A percentile compares a stretch with the other conserved stretches of the same genome.
Evolutionary conservation across 1,140 invertebrate species (phyloP).

Genomic region (Drosophila saltans): DNA sequence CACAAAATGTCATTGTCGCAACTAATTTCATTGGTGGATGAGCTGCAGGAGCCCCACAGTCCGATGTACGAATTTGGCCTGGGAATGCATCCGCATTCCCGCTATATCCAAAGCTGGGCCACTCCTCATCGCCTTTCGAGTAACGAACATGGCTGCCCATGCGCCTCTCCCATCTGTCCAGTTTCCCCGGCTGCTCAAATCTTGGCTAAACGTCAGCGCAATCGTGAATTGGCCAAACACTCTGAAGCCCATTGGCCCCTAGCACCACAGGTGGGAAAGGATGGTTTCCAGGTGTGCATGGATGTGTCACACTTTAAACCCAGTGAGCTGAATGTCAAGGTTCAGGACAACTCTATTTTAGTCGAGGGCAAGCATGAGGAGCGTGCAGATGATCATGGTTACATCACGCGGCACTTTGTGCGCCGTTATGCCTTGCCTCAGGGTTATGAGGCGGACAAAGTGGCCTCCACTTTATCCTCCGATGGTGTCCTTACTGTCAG

Average conservation of each 20-base stretch:
- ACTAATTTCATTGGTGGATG: slow-evolving; percentile 58
- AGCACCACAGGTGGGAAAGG: slow-evolving; percentile 56
- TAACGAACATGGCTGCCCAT: slow-evolving; percentile 50
- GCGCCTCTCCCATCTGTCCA: slow-evolving; percentile 52
- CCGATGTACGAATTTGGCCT: slow-evolving; percentile 62
- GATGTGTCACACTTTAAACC: slow-evolving; percentile 89
- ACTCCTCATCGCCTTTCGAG: slow-evolving; percentile 18
- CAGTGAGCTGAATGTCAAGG: slow-evolving; percentile 90
- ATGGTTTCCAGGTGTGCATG: slow-evolving; percentile 85
- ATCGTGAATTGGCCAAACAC: slow-evolving; percentile 42
- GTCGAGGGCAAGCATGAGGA: slow-evolving; percentile 89
- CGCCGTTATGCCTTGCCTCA: slow-evolving; percentile 88
- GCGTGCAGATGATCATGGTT: slow-evolving; percentile 86
- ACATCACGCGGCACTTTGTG: slow-evolving; percentile 87
- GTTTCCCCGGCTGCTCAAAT: slow-evolving; percentile 52
- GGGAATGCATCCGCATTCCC: slow-evolving; percentile 50
- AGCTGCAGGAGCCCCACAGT: slow-evolving; percentile 51
- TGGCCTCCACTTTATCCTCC: slow-evolving; percentile 87
- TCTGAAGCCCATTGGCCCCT: slow-evolving; percentile 45
- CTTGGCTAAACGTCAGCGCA: slow-evolving; percentile 37
- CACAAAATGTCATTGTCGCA: slow-evolving; percentile 65
- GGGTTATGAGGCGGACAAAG: slow-evolving; percentile 86
- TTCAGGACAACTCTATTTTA: slow-evolving; percentile 87
- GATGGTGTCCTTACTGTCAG: slow-evolving; percentile 89
- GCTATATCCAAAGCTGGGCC: slow-evolving; percentile 35